A percentile compares a stretch with the other conserved stretches of the same genome.
Evolutionary conservation across 2,797 vertebrate genomes (phyloP).

Genomic region (Neoniphon sammara): DNA sequence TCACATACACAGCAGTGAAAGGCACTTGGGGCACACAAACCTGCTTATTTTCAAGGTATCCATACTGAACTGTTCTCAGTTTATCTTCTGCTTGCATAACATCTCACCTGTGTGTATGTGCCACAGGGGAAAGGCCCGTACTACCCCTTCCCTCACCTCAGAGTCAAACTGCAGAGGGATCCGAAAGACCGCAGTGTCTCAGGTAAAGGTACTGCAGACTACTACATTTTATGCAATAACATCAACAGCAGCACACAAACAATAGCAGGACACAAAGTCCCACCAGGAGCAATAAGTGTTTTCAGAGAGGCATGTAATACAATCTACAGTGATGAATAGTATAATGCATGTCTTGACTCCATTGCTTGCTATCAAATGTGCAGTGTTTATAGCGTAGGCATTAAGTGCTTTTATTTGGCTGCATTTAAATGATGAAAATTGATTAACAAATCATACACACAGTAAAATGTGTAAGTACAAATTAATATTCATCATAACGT

Average conservation of each 20-base stretch:
- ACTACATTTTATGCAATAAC: conserved; percentile 14
- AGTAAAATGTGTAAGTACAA: conserved; percentile 1
- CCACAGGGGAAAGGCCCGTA: conserved; percentile 91
- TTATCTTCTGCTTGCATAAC: conserved; percentile 26
- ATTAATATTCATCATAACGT: background rate
- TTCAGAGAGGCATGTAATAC: conserved; percentile 12
- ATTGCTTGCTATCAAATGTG: conserved; percentile 37
- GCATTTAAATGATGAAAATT: background rate
- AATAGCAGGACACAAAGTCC: background rate
- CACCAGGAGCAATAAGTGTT: background rate
- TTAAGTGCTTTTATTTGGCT: conserved; percentile 5
- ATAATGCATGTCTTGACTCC: conserved; percentile 39
- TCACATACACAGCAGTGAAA: background rate
- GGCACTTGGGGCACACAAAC: background rate
- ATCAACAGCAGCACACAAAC: background rate
- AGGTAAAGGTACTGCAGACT: conserved; percentile 87
- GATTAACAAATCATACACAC: background rate
- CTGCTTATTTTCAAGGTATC: conserved; percentile 5
- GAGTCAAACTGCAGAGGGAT: conserved; percentile 94
- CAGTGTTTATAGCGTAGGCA: background rate
- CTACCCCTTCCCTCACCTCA: conserved; percentile 93
- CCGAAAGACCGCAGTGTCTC: conserved; percentile 97
- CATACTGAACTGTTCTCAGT: conserved; percentile 15
- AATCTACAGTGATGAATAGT: conserved; percentile 37
- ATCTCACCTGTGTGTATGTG: conserved; percentile 59